phyloP scores from a whole-genome alignment of 2,113 vertebrate species.

The Campylomormyrus numenius region DNA sequence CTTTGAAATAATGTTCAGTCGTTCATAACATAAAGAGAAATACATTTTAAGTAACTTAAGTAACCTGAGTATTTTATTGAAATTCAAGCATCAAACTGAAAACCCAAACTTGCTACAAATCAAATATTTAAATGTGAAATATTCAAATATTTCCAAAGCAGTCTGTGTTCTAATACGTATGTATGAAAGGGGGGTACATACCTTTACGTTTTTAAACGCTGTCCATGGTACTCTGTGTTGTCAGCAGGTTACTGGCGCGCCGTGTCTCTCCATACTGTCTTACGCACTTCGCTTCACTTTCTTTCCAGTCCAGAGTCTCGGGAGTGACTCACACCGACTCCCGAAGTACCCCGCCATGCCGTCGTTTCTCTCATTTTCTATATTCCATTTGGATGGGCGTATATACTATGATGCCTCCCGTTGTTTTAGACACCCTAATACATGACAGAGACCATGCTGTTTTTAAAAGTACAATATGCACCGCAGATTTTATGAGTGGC shows the following conservation, averaged over 20 bases:
- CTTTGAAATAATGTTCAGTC: background rate
- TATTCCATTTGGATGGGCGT: background rate
- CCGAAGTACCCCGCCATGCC: background rate
- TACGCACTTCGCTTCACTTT: background rate
- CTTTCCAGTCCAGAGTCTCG: background rate
- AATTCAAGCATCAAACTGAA: background rate
- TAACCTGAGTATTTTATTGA: background rate
- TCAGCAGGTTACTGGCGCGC: background rate
- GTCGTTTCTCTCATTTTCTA: background rate
- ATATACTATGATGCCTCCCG: background rate
- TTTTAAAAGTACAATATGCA: background rate
- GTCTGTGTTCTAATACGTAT: background rate
- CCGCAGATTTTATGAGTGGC: background rate
- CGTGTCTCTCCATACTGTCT: background rate
- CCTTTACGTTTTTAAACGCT: slow-evolving; percentile 15
- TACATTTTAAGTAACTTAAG: background rate
- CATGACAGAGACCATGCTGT: background rate
- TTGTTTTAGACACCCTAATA: background rate
- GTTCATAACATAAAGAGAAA: background rate
- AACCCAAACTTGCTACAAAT: background rate
- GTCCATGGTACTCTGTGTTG: slow-evolving; percentile 7
- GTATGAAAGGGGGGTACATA: background rate
- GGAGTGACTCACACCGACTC: background rate
- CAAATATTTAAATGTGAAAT: background rate
- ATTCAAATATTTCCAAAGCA: background rate